Evolutionary conservation across 2,113 vertebrate species (phyloP).

Genomic region (Garra rufa): DNA sequence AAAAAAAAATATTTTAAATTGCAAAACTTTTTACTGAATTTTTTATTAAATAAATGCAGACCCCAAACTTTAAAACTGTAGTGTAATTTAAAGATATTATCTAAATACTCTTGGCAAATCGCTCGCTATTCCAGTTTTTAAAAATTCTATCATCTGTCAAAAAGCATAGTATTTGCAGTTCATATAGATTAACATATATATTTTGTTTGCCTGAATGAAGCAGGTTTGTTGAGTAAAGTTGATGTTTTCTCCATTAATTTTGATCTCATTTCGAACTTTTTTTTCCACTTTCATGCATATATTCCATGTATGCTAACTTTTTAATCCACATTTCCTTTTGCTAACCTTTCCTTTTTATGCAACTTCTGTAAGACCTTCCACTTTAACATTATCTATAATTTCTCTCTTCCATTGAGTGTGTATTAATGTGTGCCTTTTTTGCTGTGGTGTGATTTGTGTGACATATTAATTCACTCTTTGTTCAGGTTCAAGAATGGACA

Average conservation of each 20-base stretch:
- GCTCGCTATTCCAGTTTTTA: background rate
- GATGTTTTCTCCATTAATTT: background rate
- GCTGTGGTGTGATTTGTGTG: constrained; percentile 68
- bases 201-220: background rate
- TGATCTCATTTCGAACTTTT: background rate
- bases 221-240: constrained; percentile 15
- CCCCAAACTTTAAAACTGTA: background rate
- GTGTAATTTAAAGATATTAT: background rate
- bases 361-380: background rate
- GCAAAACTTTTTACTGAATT: background rate
- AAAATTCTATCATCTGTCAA: background rate
- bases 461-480: constrained; percentile 83
- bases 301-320: constrained; percentile 36
- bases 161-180: background rate
- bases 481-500: constrained; percentile 88
- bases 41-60: background rate
- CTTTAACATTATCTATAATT: constrained; percentile 38
- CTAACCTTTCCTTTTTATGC: constrained; percentile 9
- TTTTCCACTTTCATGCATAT: constrained; percentile 14
- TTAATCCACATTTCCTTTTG: background rate
- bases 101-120: no score
- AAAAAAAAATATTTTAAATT: no score
- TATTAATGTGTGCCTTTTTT: constrained; percentile 36
- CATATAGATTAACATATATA: background rate
- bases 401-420: background rate